Evolutionary conservation across 1,140 invertebrate genomes (phyloP), one percentile per base, ranked within the genome.

Genomic region (Myzus persicae): DNA sequence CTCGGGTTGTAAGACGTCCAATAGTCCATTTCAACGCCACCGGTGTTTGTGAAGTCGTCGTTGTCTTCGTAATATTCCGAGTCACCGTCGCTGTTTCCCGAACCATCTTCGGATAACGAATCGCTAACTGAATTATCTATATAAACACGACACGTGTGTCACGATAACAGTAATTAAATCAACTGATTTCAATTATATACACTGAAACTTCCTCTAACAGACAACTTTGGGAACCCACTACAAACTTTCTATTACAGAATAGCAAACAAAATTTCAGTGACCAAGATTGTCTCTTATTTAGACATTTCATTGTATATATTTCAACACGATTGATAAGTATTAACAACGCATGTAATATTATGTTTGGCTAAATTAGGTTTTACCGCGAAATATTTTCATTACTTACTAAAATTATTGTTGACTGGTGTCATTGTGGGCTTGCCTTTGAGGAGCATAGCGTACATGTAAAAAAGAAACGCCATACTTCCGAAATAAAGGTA

Each of bases 401-500:
- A 90, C 89, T 91, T 82, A 91, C 76, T 44, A 14, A 36, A 91
- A 67, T 94, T 89, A 91, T 67, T 94, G 88, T 94, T 93, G n/a
- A 93, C 91, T 1, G 91, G 91, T 31, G 67, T 93, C 93, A 95
- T 95, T 2, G 95, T 94, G 95, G 91, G 95, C 87, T 94, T 94
- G 94, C 97, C 97, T 94, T 96, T 96, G 3, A 97, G 95, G 94
- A 98, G 95, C 81, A 97, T 97, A 38, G 96, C 96, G 94, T 98
- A 98, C 97, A 98, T 98, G 94, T 98, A 98, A 42, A 98, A 95
- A 54, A 98, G 95, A 95, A 98, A 98, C 89, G 97, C 96, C 97
- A 98, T 98, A 94, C 98, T 98, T 93, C 97, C 98, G 94, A 98
- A 97, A 95, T 98, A 98, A 93, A 98, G 96, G 95, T 98, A 98